Percentiles rank a stretch among this genome's conserved stretches.
Conservation (phyloP, 2,113 vertebrate genomes). For the Panthera leo region DNA sequence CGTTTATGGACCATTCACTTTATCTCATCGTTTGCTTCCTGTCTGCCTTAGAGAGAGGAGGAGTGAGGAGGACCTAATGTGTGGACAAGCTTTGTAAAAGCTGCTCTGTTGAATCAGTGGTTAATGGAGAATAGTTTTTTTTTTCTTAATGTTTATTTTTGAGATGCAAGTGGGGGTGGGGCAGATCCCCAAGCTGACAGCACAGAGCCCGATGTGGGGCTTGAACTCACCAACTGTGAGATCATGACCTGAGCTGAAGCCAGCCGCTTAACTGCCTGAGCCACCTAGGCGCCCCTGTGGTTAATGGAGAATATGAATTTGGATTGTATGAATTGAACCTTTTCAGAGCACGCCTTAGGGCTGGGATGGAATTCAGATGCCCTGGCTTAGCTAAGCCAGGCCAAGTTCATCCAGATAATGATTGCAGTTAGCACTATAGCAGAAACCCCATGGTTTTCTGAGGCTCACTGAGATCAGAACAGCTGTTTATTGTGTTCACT, state of each 20-base stretch:
- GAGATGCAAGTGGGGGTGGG: no score
- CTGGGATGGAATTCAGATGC: background rate
- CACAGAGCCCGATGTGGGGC: no score
- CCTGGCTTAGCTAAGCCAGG: background rate
- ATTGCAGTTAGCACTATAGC: background rate
- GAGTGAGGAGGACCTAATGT: background rate
- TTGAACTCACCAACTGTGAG: no score
- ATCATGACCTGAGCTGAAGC: no score
- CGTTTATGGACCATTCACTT: background rate
- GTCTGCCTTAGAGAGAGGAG: background rate
- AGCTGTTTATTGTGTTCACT: background rate
- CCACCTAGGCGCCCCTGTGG: no score
- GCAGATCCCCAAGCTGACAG: no score
- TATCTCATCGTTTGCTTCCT: background rate
- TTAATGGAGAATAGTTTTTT: no score
- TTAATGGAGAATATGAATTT: background rate
- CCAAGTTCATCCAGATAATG: background rate
- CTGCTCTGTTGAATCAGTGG: background rate
- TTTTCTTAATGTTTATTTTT: no score
- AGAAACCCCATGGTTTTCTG: accelerated
- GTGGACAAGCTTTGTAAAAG: background rate
- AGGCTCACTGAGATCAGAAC: background rate
- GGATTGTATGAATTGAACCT: background rate
- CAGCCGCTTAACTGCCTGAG: no score
- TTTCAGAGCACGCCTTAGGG: background rate